These are phyloP conservation scores for Acyrthosiphon pisum DNA, from an alignment of 1,140 invertebrate genomes.

Conservation along the genomic window DNA sequence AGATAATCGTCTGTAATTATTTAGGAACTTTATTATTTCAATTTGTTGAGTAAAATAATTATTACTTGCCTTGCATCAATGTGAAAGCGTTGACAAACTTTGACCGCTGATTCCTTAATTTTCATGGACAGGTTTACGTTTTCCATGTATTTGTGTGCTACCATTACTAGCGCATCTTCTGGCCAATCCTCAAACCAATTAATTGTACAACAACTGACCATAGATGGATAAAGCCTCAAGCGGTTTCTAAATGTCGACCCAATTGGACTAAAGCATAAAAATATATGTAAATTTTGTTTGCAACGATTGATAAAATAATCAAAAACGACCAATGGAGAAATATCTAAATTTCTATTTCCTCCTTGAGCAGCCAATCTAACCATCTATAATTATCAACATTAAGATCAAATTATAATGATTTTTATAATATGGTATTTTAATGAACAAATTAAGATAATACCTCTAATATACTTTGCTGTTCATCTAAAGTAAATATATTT, in stretches of 20 bases:
- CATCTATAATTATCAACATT: slow-evolving; percentile 62
- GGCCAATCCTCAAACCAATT: slow-evolving; percentile 95
- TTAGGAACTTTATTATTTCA: neutral
- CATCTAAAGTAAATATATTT: slow-evolving; percentile 86
- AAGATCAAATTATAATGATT: neutral
- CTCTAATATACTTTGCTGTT: slow-evolving; percentile 87
- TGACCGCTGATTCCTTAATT: slow-evolving; percentile 74
- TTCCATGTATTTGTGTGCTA: slow-evolving; percentile 82
- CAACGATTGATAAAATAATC: slow-evolving; percentile 85
- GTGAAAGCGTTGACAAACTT: slow-evolving; percentile 89
- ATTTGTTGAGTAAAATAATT: neutral
- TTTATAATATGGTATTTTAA: neutral
- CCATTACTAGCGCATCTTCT: slow-evolving; percentile 87
- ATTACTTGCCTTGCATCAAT: slow-evolving; percentile 69
- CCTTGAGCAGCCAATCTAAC: slow-evolving; percentile 78
- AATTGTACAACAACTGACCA: slow-evolving; percentile 94
- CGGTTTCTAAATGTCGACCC: slow-evolving; percentile 82
- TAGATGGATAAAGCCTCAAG: slow-evolving; percentile 84
- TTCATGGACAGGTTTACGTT: slow-evolving; percentile 77
- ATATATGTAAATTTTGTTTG: slow-evolving; percentile 85
- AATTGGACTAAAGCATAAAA: slow-evolving; percentile 90
- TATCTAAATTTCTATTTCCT: slow-evolving; percentile 80
- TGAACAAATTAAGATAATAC: slow-evolving; percentile 60
- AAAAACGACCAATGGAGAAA: slow-evolving; percentile 79
- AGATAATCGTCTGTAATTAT: slow-evolving; percentile 65